Percentiles rank a stretch among this genome's conserved stretches.
phyloP scores from a whole-genome alignment of 2,113 vertebrate species.

The Fregata magnificens region DNA sequence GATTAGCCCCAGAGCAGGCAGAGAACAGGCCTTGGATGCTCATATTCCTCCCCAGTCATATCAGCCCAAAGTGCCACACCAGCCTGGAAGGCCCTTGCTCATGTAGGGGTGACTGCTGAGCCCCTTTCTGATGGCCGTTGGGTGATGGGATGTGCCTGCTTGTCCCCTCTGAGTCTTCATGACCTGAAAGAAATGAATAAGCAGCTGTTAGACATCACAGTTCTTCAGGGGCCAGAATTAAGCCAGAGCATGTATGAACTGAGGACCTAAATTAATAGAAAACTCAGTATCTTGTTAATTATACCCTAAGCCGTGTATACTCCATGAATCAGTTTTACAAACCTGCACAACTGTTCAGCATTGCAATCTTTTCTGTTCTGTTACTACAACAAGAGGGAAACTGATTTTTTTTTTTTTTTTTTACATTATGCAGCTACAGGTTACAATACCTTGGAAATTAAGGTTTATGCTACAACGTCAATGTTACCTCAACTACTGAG shows the following conservation, averaged over 20 bases:
- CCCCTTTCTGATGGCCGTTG: not conserved
- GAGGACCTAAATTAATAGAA: not conserved
- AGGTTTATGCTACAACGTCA: not conserved
- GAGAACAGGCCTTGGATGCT: not conserved
- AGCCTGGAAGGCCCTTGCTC: not conserved
- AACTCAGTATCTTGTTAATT: not conserved
- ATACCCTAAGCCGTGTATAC: not conserved
- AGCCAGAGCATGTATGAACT: not conserved
- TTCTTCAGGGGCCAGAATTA: not conserved
- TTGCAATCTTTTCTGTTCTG: not conserved
- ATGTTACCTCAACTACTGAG: not conserved
- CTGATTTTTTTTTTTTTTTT: not conserved
- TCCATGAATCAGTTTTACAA: not conserved
- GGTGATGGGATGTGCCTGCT: not conserved
- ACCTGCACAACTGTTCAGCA: not conserved
- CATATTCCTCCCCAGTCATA: not conserved
- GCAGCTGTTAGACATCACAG: not conserved
- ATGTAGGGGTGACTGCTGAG: not conserved
- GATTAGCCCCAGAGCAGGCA: not conserved
- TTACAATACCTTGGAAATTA: slow-evolving; percentile 7
- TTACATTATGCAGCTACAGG: not conserved
- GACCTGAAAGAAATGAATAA: not conserved
- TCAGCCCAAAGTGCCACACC: not conserved
- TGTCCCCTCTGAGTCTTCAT: not conserved
- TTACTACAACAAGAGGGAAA: not conserved